Evolutionary conservation across 2,113 vertebrate species (phyloP), one percentile per base, ranked within the genome.

Genomic region (Scomber colias): DNA sequence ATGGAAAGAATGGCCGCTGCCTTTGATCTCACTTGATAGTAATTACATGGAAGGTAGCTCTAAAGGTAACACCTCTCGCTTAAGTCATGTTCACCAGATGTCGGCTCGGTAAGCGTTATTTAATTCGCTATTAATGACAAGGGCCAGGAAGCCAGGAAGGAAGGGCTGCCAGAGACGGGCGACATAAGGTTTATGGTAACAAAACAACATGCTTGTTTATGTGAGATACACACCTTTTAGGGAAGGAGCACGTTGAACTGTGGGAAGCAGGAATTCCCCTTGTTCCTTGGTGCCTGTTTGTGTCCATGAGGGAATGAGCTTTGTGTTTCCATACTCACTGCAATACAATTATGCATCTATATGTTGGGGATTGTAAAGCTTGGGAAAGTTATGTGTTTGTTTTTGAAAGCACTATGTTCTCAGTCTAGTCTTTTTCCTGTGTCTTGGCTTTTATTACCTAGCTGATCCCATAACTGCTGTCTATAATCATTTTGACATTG

Each of bases 41-140:
- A 88, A 93, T 93, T 89, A 91, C 78, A 92, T 77, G 55, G 82
- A 83, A 77, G 78, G 79, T 27, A 31, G 68, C 55, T 73, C 66
- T 71, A 73, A 90, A 82, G 81, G 85, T 51, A 83, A 84, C 85
- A 92, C 89, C 87, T 91, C 79, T 15, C 71, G 54, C 85, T 84
- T 63, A 71, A 77, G 82, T 71, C 50, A 76, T 87, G 86, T 75
- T 82, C 63, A 55, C 90, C 93, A 94, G 94, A 94, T 95, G 93
- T 93, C 71, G 49, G 71, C 66, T 59, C 73, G 49, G 79, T 65
- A 57, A 88, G 69, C 56, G 19, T 82, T 67, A 73, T 86, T 92
- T 89, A 76, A 89, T 92, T 82, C 62, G 3, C 83, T 70, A 88
- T 91, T 95, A 94, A 93, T 93, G 90, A 93, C 88, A 93, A 88